phyloP scores from a whole-genome alignment of 2,888 invertebrate genomes.

The Coecobrya sp. region DNA sequence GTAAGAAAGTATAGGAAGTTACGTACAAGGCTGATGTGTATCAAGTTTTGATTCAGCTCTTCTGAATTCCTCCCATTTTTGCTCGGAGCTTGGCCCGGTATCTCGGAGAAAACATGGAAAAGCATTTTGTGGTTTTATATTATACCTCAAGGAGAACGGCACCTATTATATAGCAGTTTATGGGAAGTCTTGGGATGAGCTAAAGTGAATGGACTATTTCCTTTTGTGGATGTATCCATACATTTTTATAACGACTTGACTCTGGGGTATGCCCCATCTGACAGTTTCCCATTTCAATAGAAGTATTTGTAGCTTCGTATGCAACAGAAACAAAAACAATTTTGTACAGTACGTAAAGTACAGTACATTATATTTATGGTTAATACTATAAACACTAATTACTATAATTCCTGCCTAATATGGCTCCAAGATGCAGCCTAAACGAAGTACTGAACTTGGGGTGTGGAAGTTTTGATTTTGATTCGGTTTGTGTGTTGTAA shows the following conservation, averaged over 20 bases:
- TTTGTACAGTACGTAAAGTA: too few species aligned
- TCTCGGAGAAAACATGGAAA: conserved; percentile 35
- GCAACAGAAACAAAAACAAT: too few species aligned
- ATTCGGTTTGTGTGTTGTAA: too few species aligned
- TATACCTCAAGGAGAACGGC: conserved; percentile 15
- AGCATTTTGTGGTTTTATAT: conserved; percentile 62
- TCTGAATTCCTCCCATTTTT: neutral
- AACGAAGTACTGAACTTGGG: too few species aligned
- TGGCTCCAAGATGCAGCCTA: too few species aligned
- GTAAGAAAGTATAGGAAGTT: neutral
- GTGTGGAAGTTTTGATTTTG: too few species aligned
- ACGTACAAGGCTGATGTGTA: neutral
- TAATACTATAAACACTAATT: too few species aligned
- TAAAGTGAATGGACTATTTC: neutral
- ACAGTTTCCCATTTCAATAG: conserved; percentile 18
- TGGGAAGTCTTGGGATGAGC: conserved; percentile 1
- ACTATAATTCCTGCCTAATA: too few species aligned
- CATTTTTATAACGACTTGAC: neutral
- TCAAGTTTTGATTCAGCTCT: neutral
- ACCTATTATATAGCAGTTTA: neutral
- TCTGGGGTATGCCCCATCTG: conserved; percentile 12
- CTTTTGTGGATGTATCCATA: neutral
- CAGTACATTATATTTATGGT: too few species aligned
- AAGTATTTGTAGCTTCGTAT: too few species aligned
- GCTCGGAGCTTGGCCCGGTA: neutral